Percentiles rank a stretch among this genome's conserved stretches.
Conservation (phyloP, 2,888 invertebrate genomes). For the Disparrhopalites patrizii region DNA sequence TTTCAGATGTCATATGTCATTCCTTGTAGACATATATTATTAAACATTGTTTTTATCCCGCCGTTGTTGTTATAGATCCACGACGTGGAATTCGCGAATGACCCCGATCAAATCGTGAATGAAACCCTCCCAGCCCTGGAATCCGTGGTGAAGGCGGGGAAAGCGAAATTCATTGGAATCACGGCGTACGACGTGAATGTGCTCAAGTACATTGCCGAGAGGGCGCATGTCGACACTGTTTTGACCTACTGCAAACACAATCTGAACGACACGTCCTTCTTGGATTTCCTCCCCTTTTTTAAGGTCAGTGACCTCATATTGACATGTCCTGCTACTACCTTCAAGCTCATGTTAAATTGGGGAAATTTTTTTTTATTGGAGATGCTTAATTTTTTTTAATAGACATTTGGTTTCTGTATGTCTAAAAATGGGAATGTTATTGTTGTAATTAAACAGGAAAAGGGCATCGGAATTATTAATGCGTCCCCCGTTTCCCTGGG, state of each 20-base stretch:
- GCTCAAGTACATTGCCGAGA: constrained; percentile 66
- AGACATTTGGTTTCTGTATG: no score
- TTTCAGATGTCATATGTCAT: not conserved
- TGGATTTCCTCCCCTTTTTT: constrained; percentile 69
- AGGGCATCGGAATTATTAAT: constrained; percentile 74
- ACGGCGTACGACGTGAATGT: constrained; percentile 78
- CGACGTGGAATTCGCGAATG: constrained; percentile 78
- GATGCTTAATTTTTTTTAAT: no score
- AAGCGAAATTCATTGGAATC: constrained; percentile 74
- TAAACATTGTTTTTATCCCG: not conserved
- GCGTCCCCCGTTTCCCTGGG: constrained; percentile 81
- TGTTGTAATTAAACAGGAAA: no score
- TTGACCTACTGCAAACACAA: constrained; percentile 76
- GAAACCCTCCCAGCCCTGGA: constrained; percentile 82
- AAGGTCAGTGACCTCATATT: constrained; percentile 57
- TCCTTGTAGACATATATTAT: not conserved
- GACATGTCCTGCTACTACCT: not conserved
- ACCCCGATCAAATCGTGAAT: constrained; percentile 67
- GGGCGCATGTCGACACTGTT: constrained; percentile 64
- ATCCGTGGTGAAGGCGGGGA: constrained; percentile 63
- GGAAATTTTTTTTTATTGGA: not conserved
- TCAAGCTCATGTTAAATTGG: not conserved
- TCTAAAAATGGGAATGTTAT: no score
- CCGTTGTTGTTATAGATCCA: constrained; percentile 68
- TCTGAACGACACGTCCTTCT: constrained; percentile 71